Percentiles rank a stretch among this genome's conserved stretches.
phyloP scores from a whole-genome alignment of 2,113 vertebrate genomes.

The Dolichallabes microphthalmus region DNA sequence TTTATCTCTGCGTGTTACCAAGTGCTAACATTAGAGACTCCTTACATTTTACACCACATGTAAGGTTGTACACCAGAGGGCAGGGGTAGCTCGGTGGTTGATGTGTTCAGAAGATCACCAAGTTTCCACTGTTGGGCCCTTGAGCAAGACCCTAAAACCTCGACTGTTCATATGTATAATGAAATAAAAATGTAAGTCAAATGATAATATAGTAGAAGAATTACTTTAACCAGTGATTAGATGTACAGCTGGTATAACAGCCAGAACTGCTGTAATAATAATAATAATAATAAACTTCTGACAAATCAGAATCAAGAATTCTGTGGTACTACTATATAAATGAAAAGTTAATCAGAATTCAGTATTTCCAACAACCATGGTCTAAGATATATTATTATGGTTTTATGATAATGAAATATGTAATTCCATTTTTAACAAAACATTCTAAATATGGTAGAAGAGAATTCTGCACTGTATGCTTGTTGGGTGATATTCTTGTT shows the following conservation, averaged over 20 bases:
- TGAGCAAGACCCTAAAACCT: too few relatives aligned
- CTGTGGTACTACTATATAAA: not conserved
- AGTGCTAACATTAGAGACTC: not conserved
- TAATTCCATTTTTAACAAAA: not conserved
- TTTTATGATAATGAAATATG: not conserved
- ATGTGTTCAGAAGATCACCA: too few relatives aligned
- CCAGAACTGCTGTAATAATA: not conserved
- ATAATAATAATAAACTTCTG: not conserved
- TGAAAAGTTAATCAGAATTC: not conserved
- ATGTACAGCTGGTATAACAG: too few relatives aligned
- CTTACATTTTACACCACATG: too few relatives aligned
- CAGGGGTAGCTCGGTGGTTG: too few relatives aligned
- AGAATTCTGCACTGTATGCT: not conserved
- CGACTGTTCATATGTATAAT: too few relatives aligned
- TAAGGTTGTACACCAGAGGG: too few relatives aligned
- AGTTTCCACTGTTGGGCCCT: too few relatives aligned
- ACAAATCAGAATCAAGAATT: not conserved
- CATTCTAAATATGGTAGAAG: not conserved
- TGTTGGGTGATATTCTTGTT: constrained; percentile 12
- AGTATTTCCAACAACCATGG: not conserved
- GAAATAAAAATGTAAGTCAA: not conserved
- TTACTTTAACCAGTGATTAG: not conserved
- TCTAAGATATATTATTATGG: not conserved
- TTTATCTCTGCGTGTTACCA: too few relatives aligned
- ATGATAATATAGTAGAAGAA: not conserved